Evolutionary conservation across 2,888 invertebrate species (phyloP).

Genomic region (Eupithecia subumbrata): DNA sequence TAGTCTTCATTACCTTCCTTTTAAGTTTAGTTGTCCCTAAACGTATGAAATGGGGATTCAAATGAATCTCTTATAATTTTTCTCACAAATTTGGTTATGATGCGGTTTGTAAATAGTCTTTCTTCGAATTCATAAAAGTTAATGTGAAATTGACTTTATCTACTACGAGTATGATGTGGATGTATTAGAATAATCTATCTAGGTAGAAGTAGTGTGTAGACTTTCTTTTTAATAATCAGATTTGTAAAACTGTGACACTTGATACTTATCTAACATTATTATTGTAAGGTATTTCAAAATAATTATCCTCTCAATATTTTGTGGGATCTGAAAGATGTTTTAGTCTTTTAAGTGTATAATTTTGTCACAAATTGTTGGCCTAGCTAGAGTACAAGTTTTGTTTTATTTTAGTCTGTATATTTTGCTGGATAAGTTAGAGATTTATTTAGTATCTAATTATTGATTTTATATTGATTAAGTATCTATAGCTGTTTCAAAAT

Average conservation of each 20-base stretch:
- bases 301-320: background rate
- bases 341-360: background rate
- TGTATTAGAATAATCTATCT: background rate
- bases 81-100: background rate
- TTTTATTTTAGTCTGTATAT: conserved; percentile 8
- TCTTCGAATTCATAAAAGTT: background rate
- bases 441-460: background rate
- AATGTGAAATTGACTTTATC: background rate
- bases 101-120: background rate
- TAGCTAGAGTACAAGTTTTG: conserved; percentile 11
- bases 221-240: background rate
- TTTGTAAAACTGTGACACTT: background rate
- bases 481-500: background rate
- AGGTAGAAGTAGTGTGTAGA: background rate
- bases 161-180: background rate
- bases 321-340: background rate
- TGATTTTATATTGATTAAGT: background rate
- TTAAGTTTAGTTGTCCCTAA: background rate
- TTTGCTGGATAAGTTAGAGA: background rate
- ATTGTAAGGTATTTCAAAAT: background rate
- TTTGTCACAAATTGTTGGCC: conserved; percentile 8
- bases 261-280: background rate
- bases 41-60: background rate
- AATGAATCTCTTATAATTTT: background rate
- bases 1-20: background rate